These are phyloP conservation scores for Bombus turneri DNA, from an alignment of 1,140 invertebrate genomes.

Conservation along the genomic window DNA sequence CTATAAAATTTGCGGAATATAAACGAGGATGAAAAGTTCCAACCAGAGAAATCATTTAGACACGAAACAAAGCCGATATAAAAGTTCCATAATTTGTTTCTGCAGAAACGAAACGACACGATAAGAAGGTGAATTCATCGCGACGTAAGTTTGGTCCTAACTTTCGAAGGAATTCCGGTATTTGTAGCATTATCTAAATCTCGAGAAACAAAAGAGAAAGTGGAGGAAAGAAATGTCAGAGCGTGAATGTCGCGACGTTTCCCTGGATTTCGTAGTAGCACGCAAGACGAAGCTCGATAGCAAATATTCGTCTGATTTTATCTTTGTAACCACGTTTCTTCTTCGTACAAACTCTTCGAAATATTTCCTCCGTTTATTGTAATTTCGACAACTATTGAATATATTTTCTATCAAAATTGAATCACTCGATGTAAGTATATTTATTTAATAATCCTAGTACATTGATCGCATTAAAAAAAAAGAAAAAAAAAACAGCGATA, in stretches of 20 bases:
- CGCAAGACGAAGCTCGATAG: neutral
- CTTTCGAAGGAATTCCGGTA: constrained; percentile 17
- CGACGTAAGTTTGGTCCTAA: constrained; percentile 3
- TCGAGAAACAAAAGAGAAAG: constrained; percentile 9
- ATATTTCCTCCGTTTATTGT: no score
- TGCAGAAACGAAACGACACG: neutral
- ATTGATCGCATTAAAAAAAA: no score
- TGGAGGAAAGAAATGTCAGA: neutral
- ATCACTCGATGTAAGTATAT: no score
- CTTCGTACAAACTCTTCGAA: neutral
- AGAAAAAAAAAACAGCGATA: no score
- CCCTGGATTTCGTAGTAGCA: neutral
- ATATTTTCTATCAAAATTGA: no score
- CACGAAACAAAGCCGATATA: neutral
- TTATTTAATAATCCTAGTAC: no score
- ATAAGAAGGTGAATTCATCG: constrained; percentile 4
- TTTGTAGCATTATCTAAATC: constrained; percentile 6
- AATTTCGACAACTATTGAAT: no score
- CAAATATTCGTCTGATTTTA: constrained; percentile 2
- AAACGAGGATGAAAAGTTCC: neutral
- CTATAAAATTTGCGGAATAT: no score
- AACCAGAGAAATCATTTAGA: neutral
- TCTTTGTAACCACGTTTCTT: neutral
- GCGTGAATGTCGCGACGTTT: no score
- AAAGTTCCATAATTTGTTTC: constrained; percentile 5